These are phyloP conservation scores for Balaeniceps rex DNA, from an alignment of 2,113 vertebrate species.

Conservation along the genomic window DNA sequence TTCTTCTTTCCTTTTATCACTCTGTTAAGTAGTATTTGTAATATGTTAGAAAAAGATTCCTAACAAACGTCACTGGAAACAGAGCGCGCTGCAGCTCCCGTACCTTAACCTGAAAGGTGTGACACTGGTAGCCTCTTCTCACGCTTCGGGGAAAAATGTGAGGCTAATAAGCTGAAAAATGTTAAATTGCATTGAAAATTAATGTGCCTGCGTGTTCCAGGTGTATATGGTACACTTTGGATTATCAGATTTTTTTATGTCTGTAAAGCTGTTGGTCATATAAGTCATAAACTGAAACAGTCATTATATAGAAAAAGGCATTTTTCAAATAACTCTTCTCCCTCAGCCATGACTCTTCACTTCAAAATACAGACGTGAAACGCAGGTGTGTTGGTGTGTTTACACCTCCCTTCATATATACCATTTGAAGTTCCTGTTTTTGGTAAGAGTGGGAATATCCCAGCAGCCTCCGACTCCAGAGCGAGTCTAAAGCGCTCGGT, in stretches of 20 bases:
- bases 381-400: not conserved
- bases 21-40: not conserved
- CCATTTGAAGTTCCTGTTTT: not conserved
- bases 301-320: not conserved
- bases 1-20: not conserved
- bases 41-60: not conserved
- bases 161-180: not conserved
- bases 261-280: not conserved
- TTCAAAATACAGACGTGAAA: not conserved
- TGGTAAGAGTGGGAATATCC: not conserved
- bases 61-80: not conserved
- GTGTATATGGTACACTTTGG: not conserved
- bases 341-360: rapidly evolving
- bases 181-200: not conserved
- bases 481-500: rapidly evolving
- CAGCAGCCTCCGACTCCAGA: not conserved
- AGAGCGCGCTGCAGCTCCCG: not conserved
- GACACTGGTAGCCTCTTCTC: not conserved
- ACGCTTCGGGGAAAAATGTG: not conserved
- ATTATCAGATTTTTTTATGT: not conserved
- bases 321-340: not conserved
- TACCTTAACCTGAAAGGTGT: not conserved
- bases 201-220: not conserved
- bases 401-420: rapidly evolving
- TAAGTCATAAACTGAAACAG: not conserved